These are phyloP conservation scores for Onthophagus sagittarius DNA, from an alignment of 2,888 invertebrate genomes.

Conservation along the genomic window DNA sequence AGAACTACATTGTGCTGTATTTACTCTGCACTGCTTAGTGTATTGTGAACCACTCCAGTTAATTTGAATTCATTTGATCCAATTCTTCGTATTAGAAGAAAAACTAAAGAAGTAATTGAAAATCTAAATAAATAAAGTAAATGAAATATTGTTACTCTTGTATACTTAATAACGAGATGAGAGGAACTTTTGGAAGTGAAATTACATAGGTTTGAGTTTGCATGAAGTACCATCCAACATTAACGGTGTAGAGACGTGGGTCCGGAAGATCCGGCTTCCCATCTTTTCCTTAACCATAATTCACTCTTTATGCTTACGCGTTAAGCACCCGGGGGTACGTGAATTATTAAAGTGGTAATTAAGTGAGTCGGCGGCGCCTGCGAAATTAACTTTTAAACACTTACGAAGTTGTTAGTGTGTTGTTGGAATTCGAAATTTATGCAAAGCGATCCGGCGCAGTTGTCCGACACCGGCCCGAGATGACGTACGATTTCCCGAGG, in stretches of 20 bases:
- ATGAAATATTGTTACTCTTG: too few species aligned
- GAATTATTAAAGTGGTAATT: constrained; percentile 14
- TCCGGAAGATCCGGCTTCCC: background rate
- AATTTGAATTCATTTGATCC: too few species aligned
- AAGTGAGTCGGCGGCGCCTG: constrained; percentile 7
- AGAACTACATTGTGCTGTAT: too few species aligned
- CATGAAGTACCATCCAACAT: background rate
- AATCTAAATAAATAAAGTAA: too few species aligned
- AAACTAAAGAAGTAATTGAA: too few species aligned
- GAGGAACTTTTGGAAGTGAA: background rate
- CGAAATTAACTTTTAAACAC: constrained; percentile 14
- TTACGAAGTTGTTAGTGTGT: constrained; percentile 7
- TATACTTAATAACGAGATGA: too few species aligned
- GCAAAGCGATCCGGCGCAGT: background rate
- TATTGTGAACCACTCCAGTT: too few species aligned
- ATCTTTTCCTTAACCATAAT: constrained; percentile 1
- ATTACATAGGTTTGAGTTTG: background rate
- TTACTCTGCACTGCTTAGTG: too few species aligned
- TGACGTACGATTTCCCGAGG: background rate
- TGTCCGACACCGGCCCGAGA: background rate
- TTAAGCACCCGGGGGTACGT: constrained; percentile 7
- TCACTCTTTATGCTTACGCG: constrained; percentile 9
- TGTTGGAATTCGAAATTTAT: constrained; percentile 6
- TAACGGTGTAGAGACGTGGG: background rate
- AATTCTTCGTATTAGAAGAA: too few species aligned